Conservation (phyloP, 2,888 invertebrate genomes). For the Acanthosepion esculentum region DNA sequence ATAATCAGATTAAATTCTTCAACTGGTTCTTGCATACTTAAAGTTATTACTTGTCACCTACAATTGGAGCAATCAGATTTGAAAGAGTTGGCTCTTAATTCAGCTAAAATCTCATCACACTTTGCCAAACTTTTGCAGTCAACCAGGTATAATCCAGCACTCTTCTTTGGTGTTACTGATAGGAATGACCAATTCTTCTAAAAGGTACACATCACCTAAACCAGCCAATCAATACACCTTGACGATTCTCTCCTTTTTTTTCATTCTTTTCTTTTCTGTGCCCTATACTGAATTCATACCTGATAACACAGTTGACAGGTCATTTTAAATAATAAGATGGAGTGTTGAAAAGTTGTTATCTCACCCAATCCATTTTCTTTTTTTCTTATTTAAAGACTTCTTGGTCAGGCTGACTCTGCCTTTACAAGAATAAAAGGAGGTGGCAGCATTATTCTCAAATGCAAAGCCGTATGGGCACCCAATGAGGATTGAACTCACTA, state of each 20-base stretch:
- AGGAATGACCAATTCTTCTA: not conserved
- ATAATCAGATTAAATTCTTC: slow-evolving; percentile 33
- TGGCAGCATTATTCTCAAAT: too few relatives aligned
- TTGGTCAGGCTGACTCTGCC: too few relatives aligned
- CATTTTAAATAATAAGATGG: not conserved
- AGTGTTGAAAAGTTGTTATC: too few relatives aligned
- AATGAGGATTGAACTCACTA: too few relatives aligned
- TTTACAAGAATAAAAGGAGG: too few relatives aligned
- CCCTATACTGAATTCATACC: not conserved
- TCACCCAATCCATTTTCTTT: too few relatives aligned
- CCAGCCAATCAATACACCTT: too few relatives aligned
- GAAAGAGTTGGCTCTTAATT: not conserved
- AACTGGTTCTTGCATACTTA: not conserved
- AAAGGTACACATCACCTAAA: not conserved
- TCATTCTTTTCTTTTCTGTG: not conserved
- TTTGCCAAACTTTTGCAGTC: not conserved
- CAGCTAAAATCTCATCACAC: not conserved
- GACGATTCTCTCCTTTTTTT: not conserved
- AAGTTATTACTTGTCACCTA: not conserved
- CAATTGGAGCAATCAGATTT: not conserved
- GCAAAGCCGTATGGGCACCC: too few relatives aligned
- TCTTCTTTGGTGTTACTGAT: not conserved
- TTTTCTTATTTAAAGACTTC: too few relatives aligned
- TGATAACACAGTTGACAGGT: not conserved
- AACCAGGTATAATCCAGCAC: not conserved